Evolutionary conservation across 2,113 vertebrate genomes (phyloP).

Genomic region (Macrotis lagotis): DNA sequence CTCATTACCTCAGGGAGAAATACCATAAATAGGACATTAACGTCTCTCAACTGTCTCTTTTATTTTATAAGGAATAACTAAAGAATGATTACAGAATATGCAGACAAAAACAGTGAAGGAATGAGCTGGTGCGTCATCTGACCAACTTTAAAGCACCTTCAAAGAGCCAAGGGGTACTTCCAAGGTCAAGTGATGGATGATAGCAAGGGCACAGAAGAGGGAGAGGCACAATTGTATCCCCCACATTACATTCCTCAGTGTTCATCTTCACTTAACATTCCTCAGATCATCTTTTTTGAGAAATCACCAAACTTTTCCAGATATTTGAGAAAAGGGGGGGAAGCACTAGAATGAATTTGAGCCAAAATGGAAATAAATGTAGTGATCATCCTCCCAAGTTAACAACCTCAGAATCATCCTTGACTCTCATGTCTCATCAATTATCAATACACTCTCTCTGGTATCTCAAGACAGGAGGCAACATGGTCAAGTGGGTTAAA

Average conservation of each 20-base stretch:
- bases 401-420: background rate
- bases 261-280: background rate
- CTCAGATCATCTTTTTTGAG: constrained; percentile 18
- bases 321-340: background rate
- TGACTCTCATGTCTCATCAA: background rate
- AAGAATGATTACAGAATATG: background rate
- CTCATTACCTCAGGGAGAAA: background rate
- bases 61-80: background rate
- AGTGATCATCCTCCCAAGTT: background rate
- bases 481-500: background rate
- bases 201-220: background rate
- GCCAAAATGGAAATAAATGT: constrained; percentile 37
- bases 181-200: background rate
- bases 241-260: background rate
- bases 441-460: background rate
- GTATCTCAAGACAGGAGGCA: background rate
- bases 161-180: background rate
- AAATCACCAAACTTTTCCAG: background rate
- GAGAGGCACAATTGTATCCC: no score
- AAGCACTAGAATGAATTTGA: background rate
- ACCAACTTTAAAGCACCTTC: background rate
- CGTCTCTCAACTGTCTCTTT: background rate
- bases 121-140: background rate
- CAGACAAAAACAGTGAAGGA: background rate
- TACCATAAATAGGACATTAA: background rate